Evolutionary conservation across 2,888 invertebrate genomes (phyloP).

Genomic region (Ferdinandea cuprea): DNA sequence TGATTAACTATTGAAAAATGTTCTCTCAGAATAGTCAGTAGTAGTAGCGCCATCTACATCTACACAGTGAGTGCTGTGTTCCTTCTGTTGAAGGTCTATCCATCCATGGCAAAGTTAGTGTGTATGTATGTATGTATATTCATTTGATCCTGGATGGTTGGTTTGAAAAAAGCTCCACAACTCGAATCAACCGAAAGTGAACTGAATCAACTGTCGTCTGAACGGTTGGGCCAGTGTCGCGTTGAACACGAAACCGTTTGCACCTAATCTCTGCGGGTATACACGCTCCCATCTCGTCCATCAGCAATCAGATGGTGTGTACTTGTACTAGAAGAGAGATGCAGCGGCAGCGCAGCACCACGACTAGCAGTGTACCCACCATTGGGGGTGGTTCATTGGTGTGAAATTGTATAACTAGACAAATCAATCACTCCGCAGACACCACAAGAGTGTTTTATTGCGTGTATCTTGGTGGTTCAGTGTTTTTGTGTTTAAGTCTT

Average conservation of each 20-base stretch:
- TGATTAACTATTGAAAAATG: constrained; percentile 38
- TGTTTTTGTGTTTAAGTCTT: constrained; percentile 8
- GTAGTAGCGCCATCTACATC: constrained; percentile 57
- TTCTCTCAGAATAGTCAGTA: constrained; percentile 5
- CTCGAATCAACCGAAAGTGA: constrained; percentile 59
- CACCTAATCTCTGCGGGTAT: constrained; percentile 54
- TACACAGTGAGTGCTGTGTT: not conserved
- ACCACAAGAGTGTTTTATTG: constrained; percentile 47
- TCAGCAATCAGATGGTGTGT: constrained; percentile 54
- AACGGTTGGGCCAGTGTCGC: constrained; percentile 77
- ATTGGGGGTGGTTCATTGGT: constrained; percentile 42
- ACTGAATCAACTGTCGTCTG: constrained; percentile 43
- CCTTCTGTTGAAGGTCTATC: constrained; percentile 25
- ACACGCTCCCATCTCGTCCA: constrained; percentile 18
- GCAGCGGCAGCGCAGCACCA: constrained; percentile 35
- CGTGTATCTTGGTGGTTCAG: constrained; percentile 11
- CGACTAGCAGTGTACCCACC: constrained; percentile 22
- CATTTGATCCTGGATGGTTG: constrained; percentile 56
- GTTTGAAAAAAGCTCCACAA: constrained; percentile 68
- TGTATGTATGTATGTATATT: constrained; percentile 24
- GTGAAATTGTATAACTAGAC: constrained; percentile 73
- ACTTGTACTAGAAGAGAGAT: constrained; percentile 39
- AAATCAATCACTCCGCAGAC: constrained; percentile 72
- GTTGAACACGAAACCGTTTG: constrained; percentile 78
- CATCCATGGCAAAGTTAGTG: constrained; percentile 14